Evolutionary conservation across 2,797 vertebrate genomes (phyloP), one percentile per base, ranked within the genome.

Genomic region (Hapalemur alaotrensis): DNA sequence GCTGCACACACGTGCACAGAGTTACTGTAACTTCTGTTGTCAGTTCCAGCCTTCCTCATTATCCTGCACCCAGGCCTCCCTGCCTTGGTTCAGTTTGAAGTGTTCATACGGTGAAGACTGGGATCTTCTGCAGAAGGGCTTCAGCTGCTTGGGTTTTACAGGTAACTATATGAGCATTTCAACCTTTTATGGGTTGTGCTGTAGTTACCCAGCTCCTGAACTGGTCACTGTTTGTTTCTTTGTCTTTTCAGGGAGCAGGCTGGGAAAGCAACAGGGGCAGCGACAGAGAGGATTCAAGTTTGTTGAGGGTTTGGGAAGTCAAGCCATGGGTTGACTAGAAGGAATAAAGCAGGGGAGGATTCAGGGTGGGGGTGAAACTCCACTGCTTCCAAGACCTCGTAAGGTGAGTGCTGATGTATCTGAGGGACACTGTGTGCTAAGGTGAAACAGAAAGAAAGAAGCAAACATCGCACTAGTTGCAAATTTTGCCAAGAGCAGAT

Each of bases 401-500:
- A 83, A 72, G 41, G 30, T 46, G 65, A n/a, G 17, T 6, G 9
- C n/a, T 20, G 9, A 73, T 7, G 11, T n/a, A 28, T 61, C 46
- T 52, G 11, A 14, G 52, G 22, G 61, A 78, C 43, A 32, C 57
- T 50, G 1, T 1, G 13, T 63, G 35, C 32, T 63, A 20, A 82
- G 41, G 67, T 48, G 50, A 96, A 87, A 72, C 63, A 65, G 72
- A 85, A 94, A 69, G 52, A 80, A 54, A 65, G 50, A 92, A 72
- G 63, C 82, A 82, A 50, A 67, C 3, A 2, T 23, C 72, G 23
- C 22, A 10, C 11, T 35, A 12, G 7, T 13, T 79, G 50, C n/a
- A 81, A 38, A 81, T 61, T 81, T 79, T 97, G 94, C 96, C 94
- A 91, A 83, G 50, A 80, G 9, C 41, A 69, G 73, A 41, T 7